Evolutionary conservation across 1,140 invertebrate genomes (phyloP).

Genomic region (Aphis gossypii): DNA sequence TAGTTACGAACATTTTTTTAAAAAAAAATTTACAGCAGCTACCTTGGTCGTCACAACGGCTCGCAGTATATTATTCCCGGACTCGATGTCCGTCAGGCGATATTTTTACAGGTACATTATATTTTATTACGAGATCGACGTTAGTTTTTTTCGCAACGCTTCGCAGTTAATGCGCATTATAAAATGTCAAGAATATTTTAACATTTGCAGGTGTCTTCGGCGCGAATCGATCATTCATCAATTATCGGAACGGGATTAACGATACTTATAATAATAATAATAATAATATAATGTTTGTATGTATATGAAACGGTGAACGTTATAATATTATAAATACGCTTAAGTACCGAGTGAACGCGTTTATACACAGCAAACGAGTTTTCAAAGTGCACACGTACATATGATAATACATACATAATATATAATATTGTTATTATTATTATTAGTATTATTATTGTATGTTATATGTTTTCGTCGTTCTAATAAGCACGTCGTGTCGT

Average conservation of each 20-base stretch:
- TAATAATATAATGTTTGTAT: background rate
- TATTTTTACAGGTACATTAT: background rate
- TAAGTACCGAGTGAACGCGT: background rate
- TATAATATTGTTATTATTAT: background rate
- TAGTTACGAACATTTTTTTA: background rate
- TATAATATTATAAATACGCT: background rate
- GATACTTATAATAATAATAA: background rate
- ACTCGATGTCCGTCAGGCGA: background rate
- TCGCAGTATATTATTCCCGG: background rate
- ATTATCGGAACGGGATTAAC: background rate
- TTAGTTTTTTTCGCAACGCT: background rate
- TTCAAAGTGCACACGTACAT: background rate
- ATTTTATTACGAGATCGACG: background rate
- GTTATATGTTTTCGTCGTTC: slow-evolving; percentile 1
- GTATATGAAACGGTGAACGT: background rate
- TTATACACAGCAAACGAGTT: background rate
- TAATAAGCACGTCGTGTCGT: background rate
- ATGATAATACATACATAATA: background rate
- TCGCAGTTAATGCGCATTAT: background rate
- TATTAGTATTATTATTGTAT: slow-evolving; percentile 6
- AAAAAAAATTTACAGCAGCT: background rate
- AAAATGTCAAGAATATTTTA: background rate
- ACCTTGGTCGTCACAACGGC: background rate
- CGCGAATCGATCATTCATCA: background rate
- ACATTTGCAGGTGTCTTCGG: background rate